Evolutionary conservation across 2,113 vertebrate species (phyloP).

Genomic region (Spizaetus ornatus): DNA sequence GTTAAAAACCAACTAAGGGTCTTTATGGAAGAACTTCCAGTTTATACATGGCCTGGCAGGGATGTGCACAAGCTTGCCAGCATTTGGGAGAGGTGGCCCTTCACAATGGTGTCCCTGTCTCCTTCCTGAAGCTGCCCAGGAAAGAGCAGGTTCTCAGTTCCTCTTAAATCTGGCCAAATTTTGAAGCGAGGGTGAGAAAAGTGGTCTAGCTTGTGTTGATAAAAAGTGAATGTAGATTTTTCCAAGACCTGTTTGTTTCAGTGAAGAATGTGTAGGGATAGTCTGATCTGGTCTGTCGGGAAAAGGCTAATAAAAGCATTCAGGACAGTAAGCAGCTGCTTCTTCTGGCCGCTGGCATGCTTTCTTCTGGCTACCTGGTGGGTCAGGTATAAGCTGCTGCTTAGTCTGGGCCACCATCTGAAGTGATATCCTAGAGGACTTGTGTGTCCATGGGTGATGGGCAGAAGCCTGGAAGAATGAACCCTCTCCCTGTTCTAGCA

Average conservation of each 20-base stretch:
- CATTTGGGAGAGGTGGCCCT: background rate
- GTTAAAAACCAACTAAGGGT: background rate
- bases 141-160: background rate
- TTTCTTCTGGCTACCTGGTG: background rate
- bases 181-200: background rate
- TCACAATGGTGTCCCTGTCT: fast-evolving
- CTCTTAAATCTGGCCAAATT: background rate
- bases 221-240: background rate
- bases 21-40: background rate
- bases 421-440: background rate
- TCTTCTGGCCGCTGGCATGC: background rate
- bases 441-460: background rate
- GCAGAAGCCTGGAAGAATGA: background rate
- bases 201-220: background rate
- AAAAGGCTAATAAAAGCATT: background rate
- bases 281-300: background rate
- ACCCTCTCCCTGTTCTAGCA: background rate
- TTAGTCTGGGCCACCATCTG: background rate
- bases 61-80: background rate
- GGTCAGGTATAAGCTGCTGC: background rate
- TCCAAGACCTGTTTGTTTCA: background rate
- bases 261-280: background rate
- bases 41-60: background rate
- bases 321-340: background rate
- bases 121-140: background rate